These are phyloP conservation scores for Pycnonotus jocosus DNA, from an alignment of 2,113 vertebrate genomes.

Conservation along the genomic window DNA sequence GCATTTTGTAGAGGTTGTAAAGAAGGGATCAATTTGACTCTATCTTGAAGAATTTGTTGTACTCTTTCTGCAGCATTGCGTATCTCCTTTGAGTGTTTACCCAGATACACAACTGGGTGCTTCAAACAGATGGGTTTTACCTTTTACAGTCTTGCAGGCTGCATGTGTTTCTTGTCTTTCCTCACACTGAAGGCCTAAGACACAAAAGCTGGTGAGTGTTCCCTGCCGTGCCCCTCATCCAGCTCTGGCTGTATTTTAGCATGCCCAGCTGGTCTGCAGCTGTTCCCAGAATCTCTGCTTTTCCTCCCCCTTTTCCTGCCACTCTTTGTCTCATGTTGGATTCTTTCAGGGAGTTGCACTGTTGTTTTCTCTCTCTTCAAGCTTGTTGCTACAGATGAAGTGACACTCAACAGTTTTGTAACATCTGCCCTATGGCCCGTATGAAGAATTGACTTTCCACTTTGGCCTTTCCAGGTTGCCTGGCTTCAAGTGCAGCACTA, in stretches of 20 bases:
- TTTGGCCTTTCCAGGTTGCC: neutral
- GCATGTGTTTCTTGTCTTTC: neutral
- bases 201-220: neutral
- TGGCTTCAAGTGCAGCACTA: neutral
- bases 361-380: neutral
- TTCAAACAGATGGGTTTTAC: neutral
- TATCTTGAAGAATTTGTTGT: neutral
- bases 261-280: constrained; percentile 28
- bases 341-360: neutral
- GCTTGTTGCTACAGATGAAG: neutral
- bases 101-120: neutral
- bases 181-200: neutral
- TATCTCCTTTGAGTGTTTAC: neutral
- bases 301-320: neutral
- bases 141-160: neutral
- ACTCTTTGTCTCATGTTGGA: neutral
- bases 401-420: neutral
- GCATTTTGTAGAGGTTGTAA: neutral
- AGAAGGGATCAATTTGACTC: neutral
- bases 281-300: neutral
- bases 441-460: neutral
- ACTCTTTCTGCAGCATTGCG: neutral
- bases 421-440: neutral
- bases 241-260: neutral
- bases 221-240: neutral